These are phyloP conservation scores for Lindbergichthys nudifrons DNA, from an alignment of 2,797 vertebrate genomes.

Conservation along the genomic window DNA sequence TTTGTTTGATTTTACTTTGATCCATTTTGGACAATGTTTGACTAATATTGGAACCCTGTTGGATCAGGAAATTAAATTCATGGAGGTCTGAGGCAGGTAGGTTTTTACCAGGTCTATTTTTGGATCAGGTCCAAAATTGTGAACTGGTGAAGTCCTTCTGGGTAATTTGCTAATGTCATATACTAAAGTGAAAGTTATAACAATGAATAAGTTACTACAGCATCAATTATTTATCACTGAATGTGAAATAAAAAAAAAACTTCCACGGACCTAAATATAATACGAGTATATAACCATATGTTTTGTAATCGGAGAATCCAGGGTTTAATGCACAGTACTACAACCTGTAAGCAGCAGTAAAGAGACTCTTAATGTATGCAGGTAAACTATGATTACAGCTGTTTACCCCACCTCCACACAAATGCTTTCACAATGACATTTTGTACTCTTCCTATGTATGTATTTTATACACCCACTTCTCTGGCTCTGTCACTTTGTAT, in stretches of 20 bases:
- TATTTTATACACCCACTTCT: constrained; percentile 73
- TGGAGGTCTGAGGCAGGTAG: not conserved
- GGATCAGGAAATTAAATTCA: not conserved
- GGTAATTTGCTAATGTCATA: not conserved
- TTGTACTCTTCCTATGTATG: constrained; percentile 67
- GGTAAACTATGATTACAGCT: constrained; percentile 68
- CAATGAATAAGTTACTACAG: not conserved
- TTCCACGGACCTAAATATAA: constrained; percentile 3
- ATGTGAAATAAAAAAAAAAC: not conserved
- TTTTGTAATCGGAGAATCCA: constrained; percentile 34
- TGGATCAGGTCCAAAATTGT: not conserved
- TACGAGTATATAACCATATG: not conserved
- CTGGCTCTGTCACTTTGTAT: constrained; percentile 56
- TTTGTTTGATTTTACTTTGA: not conserved
- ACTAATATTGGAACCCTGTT: not conserved
- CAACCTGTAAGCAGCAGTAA: constrained; percentile 46
- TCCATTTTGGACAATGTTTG: not conserved
- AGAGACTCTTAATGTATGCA: constrained; percentile 56
- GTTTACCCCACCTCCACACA: constrained; percentile 72
- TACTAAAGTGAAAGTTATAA: not conserved
- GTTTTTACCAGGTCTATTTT: not conserved
- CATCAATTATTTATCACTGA: not conserved
- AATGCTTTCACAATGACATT: constrained; percentile 71
- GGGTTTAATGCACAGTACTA: constrained; percentile 49
- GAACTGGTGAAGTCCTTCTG: not conserved